These are phyloP conservation scores for Triops longicaudatus DNA, from an alignment of 1,140 invertebrate genomes.

Conservation along the genomic window DNA sequence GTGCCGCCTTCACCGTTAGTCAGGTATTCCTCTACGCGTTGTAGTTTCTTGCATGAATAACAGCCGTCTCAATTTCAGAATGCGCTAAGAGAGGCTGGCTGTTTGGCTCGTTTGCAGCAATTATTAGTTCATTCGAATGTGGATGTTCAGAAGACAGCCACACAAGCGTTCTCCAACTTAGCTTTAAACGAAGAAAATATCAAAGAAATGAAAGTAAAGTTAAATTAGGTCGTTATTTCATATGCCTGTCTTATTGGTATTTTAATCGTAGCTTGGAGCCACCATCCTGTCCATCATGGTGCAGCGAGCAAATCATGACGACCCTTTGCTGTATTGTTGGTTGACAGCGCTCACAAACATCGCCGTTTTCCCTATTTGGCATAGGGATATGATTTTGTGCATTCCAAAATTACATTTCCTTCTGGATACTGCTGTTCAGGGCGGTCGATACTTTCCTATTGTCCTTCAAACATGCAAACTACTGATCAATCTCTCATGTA, in stretches of 20 bases:
- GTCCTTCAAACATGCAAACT: constrained; percentile 41
- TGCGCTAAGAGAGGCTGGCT: constrained; percentile 47
- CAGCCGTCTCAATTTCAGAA: constrained; percentile 38
- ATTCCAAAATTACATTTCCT: constrained; percentile 41
- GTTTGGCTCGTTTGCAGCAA: constrained; percentile 42
- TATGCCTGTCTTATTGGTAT: neutral
- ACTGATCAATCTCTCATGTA: constrained; percentile 56
- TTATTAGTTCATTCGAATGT: constrained; percentile 41
- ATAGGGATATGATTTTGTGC: constrained; percentile 41
- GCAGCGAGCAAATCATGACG: constrained; percentile 21
- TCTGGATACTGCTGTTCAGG: constrained; percentile 36
- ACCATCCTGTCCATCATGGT: neutral
- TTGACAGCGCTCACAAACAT: constrained; percentile 45
- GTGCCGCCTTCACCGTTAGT: constrained; percentile 48
- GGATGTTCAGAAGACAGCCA: constrained; percentile 40
- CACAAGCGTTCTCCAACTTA: constrained; percentile 46
- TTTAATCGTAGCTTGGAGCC: neutral
- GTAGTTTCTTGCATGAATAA: neutral
- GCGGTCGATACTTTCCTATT: neutral
- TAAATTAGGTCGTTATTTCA: neutral
- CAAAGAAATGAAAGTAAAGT: constrained; percentile 44
- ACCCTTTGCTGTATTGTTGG: constrained; percentile 36
- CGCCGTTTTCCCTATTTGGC: constrained; percentile 43
- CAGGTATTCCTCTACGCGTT: constrained; percentile 38
- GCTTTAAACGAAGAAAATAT: constrained; percentile 48